These are phyloP conservation scores for Tetramorium simillimum DNA, from an alignment of 1,140 invertebrate genomes.

Conservation along the genomic window DNA sequence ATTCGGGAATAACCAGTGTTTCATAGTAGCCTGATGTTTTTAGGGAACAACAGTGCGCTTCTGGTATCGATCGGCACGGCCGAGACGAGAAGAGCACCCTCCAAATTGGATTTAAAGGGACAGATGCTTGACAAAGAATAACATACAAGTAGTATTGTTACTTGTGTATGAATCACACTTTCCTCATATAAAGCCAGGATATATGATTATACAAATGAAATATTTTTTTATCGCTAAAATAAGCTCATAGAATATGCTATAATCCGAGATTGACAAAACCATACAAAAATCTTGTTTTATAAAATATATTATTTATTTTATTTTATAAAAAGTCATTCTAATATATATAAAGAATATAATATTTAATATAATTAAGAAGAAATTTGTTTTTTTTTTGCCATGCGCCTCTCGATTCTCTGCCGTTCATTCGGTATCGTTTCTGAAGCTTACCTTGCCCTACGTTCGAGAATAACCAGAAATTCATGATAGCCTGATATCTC, in stretches of 20 bases:
- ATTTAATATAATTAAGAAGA: not conserved
- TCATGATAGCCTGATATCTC: conserved; percentile 74
- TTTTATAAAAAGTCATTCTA: not conserved
- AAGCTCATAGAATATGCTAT: not conserved
- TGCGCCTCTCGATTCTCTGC: not conserved
- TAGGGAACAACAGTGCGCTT: conserved; percentile 55
- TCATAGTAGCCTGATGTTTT: conserved; percentile 74
- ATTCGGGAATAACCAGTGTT: not conserved
- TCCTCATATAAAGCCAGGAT: not conserved
- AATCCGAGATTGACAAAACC: not conserved
- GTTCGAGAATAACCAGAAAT: not conserved
- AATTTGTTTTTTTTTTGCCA: conserved; percentile 6
- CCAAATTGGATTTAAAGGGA: not conserved
- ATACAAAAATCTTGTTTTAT: not conserved
- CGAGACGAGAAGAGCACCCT: conserved; percentile 54
- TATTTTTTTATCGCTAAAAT: not conserved
- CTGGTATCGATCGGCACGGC: conserved; percentile 8
- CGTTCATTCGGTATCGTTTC: not conserved
- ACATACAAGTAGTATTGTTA: not conserved
- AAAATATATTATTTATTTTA: not conserved
- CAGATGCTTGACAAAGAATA: not conserved
- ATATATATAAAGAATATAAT: not conserved
- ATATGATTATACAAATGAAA: not conserved
- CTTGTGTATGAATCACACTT: not conserved
- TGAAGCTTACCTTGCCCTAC: not conserved